These are phyloP conservation scores for Pteropus rufus DNA, from an alignment of 2,797 vertebrate genomes.

Conservation along the genomic window DNA sequence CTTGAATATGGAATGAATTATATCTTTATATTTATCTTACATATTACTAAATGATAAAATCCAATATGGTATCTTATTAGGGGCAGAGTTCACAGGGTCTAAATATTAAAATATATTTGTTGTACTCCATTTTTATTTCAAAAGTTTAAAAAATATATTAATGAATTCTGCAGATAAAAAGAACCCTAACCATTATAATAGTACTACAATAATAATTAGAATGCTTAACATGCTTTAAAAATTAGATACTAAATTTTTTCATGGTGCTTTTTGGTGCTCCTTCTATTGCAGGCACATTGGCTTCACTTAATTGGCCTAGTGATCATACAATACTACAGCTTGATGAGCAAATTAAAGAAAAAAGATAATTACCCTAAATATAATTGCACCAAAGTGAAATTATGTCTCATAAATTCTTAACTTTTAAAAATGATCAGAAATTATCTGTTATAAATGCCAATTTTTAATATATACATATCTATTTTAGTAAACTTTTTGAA, in stretches of 20 bases:
- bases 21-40: not conserved
- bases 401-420: not conserved
- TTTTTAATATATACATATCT: not conserved
- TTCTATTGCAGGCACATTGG: not conserved
- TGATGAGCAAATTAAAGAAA: not conserved
- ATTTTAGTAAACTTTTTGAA: not conserved
- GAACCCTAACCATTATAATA: not conserved
- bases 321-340: not conserved
- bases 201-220: not conserved
- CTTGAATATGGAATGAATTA: not conserved
- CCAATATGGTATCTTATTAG: not conserved
- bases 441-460: not conserved
- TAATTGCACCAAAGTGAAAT: not conserved
- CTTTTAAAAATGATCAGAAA: not conserved
- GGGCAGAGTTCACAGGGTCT: not conserved
- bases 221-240: not conserved
- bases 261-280: not conserved
- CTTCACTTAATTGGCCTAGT: not conserved
- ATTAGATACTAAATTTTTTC: not conserved
- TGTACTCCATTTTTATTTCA: not conserved
- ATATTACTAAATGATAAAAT: not conserved
- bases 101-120: not conserved
- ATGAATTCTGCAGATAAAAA: not conserved
- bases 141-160: not conserved
- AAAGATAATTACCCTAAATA: not conserved